A percentile compares a stretch with the other conserved stretches of the same genome.
Evolutionary conservation across 2,888 invertebrate species (phyloP).

Genomic region (Melanostoma scalare): DNA sequence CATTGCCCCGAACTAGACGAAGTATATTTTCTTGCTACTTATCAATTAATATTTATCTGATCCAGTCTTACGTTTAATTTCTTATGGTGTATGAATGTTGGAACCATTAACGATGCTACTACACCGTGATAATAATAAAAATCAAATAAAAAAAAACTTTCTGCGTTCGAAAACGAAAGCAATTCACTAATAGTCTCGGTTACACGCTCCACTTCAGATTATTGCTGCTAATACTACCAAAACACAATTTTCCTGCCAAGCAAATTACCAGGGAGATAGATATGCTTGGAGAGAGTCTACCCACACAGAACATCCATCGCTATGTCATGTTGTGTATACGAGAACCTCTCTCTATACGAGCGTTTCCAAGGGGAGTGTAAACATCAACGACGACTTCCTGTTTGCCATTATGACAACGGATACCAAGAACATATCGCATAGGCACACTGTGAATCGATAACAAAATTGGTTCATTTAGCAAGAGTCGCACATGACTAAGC

Average conservation of each 20-base stretch:
- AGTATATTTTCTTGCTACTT: too few species aligned
- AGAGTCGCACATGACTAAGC: constrained; percentile 52
- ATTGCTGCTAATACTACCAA: constrained; percentile 58
- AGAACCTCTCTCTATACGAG: too few species aligned
- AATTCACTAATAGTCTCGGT: constrained; percentile 59
- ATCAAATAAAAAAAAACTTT: neutral
- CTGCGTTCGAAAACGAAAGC: constrained; percentile 2
- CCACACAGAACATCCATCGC: constrained; percentile 9
- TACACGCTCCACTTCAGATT: constrained; percentile 66
- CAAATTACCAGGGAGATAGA: constrained; percentile 33
- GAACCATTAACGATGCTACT: neutral
- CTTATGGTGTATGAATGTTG: too few species aligned
- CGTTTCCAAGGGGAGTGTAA: constrained; percentile 28
- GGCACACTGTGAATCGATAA: constrained; percentile 49
- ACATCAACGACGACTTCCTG: constrained; percentile 54
- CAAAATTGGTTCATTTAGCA: constrained; percentile 63
- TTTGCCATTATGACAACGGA: constrained; percentile 61
- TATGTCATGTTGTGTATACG: neutral
- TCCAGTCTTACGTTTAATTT: too few species aligned
- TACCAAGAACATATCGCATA: constrained; percentile 32
- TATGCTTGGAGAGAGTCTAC: constrained; percentile 7
- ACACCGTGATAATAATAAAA: neutral
- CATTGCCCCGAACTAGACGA: too few species aligned
- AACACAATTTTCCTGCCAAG: constrained; percentile 45
- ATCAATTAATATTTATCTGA: too few species aligned